phyloP scores from a whole-genome alignment of 2,888 invertebrate genomes.

The Drosophila algonquin region DNA sequence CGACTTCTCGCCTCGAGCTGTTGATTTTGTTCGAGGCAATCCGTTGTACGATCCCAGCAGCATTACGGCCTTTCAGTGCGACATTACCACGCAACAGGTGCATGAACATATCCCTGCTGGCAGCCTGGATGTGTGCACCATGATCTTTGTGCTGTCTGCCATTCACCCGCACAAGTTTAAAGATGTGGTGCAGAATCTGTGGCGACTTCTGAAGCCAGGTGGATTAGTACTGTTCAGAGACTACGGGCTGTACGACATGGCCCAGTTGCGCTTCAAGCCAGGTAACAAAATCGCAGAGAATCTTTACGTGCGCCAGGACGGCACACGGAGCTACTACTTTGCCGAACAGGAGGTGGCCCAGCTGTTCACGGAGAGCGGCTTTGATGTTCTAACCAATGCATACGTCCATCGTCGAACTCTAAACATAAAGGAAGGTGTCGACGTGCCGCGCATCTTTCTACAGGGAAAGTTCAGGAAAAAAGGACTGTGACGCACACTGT shows the following conservation, averaged over 20 bases:
- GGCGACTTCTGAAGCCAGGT: constrained; percentile 88
- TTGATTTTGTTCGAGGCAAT: constrained; percentile 91
- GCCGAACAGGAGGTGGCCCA: constrained; percentile 88
- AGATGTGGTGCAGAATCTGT: constrained; percentile 87
- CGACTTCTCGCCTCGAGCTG: constrained; percentile 95
- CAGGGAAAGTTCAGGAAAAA: constrained; percentile 92
- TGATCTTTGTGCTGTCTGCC: constrained; percentile 98
- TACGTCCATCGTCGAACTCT: constrained; percentile 95
- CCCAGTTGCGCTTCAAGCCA: constrained; percentile 96
- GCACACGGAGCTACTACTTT: constrained; percentile 95
- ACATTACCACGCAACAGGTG: constrained; percentile 90
- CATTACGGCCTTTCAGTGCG: constrained; percentile 92
- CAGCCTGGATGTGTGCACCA: constrained; percentile 91
- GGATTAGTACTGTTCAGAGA: constrained; percentile 95
- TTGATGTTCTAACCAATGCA: constrained; percentile 87
- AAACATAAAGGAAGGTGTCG: constrained; percentile 95
- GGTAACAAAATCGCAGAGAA: constrained; percentile 96
- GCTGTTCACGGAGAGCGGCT: constrained; percentile 89
- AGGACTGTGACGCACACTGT: not conserved
- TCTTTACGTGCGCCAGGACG: constrained; percentile 98
- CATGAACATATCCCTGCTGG: constrained; percentile 84
- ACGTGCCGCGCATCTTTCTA: constrained; percentile 96
- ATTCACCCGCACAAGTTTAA: constrained; percentile 94
- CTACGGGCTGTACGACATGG: constrained; percentile 98
- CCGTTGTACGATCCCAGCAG: constrained; percentile 87